A percentile compares a stretch with the other conserved stretches of the same genome.
Evolutionary conservation across 2,888 invertebrate genomes (phyloP).

Genomic region (Euplexia lucipara): DNA sequence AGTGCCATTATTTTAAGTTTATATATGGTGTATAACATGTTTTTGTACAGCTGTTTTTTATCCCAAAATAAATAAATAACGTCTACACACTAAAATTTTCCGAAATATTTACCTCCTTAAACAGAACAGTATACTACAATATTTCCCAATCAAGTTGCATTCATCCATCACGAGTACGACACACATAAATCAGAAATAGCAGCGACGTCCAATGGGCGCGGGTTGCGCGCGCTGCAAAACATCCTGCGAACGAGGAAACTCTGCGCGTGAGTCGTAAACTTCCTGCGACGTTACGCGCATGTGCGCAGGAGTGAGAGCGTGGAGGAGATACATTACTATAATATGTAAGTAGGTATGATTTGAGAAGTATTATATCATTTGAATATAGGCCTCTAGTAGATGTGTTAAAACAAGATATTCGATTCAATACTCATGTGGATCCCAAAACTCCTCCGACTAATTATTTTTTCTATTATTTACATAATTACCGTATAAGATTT

Average conservation of each 20-base stretch:
- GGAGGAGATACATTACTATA: conserved; percentile 44
- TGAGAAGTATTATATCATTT: too few relatives aligned
- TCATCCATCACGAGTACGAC: conserved; percentile 49
- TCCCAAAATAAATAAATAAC: too few relatives aligned
- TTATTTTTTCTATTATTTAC: too few relatives aligned
- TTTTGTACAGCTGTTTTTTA: too few relatives aligned
- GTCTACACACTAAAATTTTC: neutral
- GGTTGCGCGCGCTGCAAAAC: conserved; percentile 75
- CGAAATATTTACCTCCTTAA: neutral
- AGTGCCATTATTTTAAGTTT: too few relatives aligned
- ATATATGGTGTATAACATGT: too few relatives aligned
- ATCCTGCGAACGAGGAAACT: conserved; percentile 84
- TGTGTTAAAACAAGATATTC: too few relatives aligned
- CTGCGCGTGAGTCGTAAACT: conserved; percentile 83
- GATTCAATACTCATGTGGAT: too few relatives aligned
- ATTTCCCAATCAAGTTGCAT: conserved; percentile 41
- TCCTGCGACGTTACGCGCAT: conserved; percentile 72
- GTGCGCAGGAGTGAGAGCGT: conserved; percentile 34
- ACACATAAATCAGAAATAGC: conserved; percentile 65
- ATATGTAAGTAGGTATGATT: too few relatives aligned
- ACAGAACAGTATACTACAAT: conserved; percentile 1
- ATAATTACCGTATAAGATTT: too few relatives aligned
- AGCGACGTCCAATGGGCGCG: conserved; percentile 48
- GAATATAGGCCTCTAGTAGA: too few relatives aligned
- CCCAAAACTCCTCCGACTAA: too few relatives aligned